Conservation (phyloP, 1,140 invertebrate species). For the Hermetia illucens region DNA sequence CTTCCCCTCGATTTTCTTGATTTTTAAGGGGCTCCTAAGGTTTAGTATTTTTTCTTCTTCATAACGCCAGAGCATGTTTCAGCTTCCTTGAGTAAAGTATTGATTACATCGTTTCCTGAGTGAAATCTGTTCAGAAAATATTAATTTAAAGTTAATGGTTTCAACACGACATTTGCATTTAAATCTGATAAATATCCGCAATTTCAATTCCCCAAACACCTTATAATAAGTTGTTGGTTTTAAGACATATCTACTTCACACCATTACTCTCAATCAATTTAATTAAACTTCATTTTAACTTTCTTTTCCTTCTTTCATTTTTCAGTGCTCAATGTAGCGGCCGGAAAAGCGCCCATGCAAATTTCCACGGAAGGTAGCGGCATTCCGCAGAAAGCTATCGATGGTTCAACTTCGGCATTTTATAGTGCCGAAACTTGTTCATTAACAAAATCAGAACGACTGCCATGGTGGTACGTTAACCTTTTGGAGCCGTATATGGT, state of each 20-base stretch:
- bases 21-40: too few species aligned
- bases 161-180: too few species aligned
- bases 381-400: slow-evolving; percentile 79
- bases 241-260: too few species aligned
- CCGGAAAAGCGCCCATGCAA: slow-evolving; percentile 91
- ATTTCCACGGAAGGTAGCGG: slow-evolving; percentile 70
- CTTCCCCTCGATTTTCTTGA: too few species aligned
- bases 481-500: slow-evolving; percentile 91
- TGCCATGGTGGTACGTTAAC: slow-evolving; percentile 94
- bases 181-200: not conserved
- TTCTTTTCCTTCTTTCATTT: slow-evolving; percentile 17
- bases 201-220: not conserved
- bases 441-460: slow-evolving; percentile 62
- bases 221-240: not conserved
- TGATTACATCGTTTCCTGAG: too few species aligned
- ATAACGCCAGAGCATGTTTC: too few species aligned
- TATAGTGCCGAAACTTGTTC: slow-evolving; percentile 77
- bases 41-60: too few species aligned
- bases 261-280: too few species aligned
- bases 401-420: slow-evolving; percentile 72
- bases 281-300: too few species aligned
- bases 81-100: too few species aligned
- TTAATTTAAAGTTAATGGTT: too few species aligned
- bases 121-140: too few species aligned
- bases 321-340: slow-evolving; percentile 86